Evolutionary conservation across 2,113 vertebrate genomes (phyloP).

Genomic region (human (Homo sapiens)): GRCh38 chr5:93410001-93410500

Average conservation of each 20-base stretch:
- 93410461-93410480: no score
- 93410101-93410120: conserved; percentile 1
- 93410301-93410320: background rate
- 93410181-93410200: background rate
- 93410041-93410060: background rate
- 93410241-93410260: background rate
- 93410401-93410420: no score
- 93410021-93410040: conserved; percentile 31
- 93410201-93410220: background rate
- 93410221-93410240: background rate
- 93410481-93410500: no score
- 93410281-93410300: background rate
- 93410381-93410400: no score
- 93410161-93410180: background rate
- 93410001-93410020: background rate
- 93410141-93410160: background rate
- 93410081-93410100: conserved; percentile 37
- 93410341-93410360: no score
- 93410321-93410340: background rate
- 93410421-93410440: no score
- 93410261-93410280: background rate
- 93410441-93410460: no score
- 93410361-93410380: no score
- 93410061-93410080: background rate
- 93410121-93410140: conserved; percentile 29